Percentiles rank a stretch among this genome's conserved stretches.
Conservation (phyloP, 2,113 vertebrate species). For the Austrofundulus limnaeus region DNA sequence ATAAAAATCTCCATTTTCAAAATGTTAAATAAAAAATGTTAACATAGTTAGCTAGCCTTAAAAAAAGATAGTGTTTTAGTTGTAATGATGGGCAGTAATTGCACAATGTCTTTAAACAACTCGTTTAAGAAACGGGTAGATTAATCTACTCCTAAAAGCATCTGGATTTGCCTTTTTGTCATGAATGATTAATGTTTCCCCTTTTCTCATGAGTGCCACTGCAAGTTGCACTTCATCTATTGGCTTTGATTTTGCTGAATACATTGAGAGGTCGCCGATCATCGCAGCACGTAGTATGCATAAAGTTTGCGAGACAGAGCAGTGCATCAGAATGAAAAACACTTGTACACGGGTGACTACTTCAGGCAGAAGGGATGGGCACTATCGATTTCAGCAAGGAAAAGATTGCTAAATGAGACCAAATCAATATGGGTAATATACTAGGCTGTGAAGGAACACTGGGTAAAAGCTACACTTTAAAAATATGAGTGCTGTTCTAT, state of each 20-base stretch:
- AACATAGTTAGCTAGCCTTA: fast-evolving
- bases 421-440: constrained; percentile 38
- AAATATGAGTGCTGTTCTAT: neutral
- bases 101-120: constrained; percentile 35
- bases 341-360: constrained; percentile 1
- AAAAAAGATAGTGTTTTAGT: no score
- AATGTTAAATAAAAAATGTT: neutral
- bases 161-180: neutral
- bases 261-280: constrained; percentile 21
- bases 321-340: constrained; percentile 21
- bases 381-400: constrained; percentile 35
- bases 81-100: no score
- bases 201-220: neutral
- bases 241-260: constrained; percentile 17
- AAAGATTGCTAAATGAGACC: constrained; percentile 24
- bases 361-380: constrained; percentile 13
- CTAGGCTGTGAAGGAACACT: constrained; percentile 15
- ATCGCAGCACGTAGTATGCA: neutral
- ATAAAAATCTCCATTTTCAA: neutral
- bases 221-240: constrained; percentile 24
- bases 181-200: constrained; percentile 41
- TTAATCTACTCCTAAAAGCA: constrained; percentile 18
- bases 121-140: constrained; percentile 4
- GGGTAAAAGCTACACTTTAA: constrained; percentile 7
- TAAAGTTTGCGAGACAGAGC: constrained; percentile 6